Base-by-base conservation (phyloP, 2,888 invertebrate species). In the Germaria angustata region DNA sequence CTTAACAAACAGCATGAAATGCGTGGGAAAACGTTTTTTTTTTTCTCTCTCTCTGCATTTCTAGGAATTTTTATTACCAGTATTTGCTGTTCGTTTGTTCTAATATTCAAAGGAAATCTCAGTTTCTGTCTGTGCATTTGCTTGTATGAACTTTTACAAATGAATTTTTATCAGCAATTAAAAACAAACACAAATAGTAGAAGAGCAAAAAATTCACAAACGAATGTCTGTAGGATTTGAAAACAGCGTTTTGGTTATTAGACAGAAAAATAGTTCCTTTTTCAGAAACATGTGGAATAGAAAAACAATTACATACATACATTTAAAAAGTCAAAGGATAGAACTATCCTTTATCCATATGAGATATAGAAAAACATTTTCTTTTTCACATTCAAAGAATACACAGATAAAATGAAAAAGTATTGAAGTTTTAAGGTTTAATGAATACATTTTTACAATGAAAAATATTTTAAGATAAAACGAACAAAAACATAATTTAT, bases 21-120 rank as follows among this genome's bases (percentile, higher is more conserved):
- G 87, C 85, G 86, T 88, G 87, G 87, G 87, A 88, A 86, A 84
- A 71, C 80, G 81, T 72, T 80, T 76, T 61, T n/a, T n/a, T n/a
- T n/a, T n/a, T n/a, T n/a, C n/a, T n/a, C n/a, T n/a, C n/a, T n/a
- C n/a, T n/a, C 78, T 76, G 72, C 15, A 76, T 84, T 86, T 88
- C 88, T 84, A 85, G 86, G 88, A 88, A 88, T 78, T 87, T 55
- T 65, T 72, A 61, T 49, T 57, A 15, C 51, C 28, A 39, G 20
- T 2, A 17, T 28, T 49, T 34, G 13, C 22, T 22, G 5, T 61
- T 34, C 28, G 6, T 32, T 73, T 59, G 13, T 36, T 44, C 34
- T 57, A 51, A 8, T 13, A 9, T 63, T 63, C 32, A 51, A 63
- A 63, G 6, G 34, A 53, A 51, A 49, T 61, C 20, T 41, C 32